Evolutionary conservation across 2,888 invertebrate species (phyloP).

Genomic region (Uloborus plumipes): DNA sequence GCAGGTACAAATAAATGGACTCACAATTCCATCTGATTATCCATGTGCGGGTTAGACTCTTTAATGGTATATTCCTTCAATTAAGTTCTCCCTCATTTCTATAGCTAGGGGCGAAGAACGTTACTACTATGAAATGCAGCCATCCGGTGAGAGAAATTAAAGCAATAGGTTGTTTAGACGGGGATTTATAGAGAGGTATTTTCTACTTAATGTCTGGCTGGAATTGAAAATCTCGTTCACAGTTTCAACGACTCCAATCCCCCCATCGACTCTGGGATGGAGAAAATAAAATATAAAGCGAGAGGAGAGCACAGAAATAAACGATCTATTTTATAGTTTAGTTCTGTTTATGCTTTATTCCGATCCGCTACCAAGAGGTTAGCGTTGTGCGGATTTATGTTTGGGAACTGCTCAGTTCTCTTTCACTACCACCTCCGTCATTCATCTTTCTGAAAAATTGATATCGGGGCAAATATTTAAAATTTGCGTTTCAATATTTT

Average conservation of each 20-base stretch:
- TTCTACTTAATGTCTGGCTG: constrained; percentile 39
- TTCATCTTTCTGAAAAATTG: no score
- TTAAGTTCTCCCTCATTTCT: constrained; percentile 37
- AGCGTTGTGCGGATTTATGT: no score
- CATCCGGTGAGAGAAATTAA: constrained; percentile 43
- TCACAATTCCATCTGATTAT: constrained; percentile 50
- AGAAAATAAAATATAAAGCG: constrained; percentile 20
- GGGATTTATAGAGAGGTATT: constrained; percentile 44
- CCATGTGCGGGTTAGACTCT: constrained; percentile 15
- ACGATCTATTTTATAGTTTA: no score
- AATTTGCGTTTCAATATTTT: no score
- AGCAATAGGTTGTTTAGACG: constrained; percentile 36
- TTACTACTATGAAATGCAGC: constrained; percentile 43
- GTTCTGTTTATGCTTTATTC: no score
- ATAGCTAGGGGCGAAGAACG: constrained; percentile 46
- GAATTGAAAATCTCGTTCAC: constrained; percentile 40
- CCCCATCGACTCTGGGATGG: constrained; percentile 29
- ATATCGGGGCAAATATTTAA: no score
- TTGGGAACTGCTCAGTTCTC: no score
- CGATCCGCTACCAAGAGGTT: no score
- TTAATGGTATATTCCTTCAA: constrained; percentile 55
- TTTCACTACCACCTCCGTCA: no score
- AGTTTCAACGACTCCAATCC: constrained; percentile 34
- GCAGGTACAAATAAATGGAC: constrained; percentile 41
- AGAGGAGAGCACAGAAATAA: no score